A percentile compares a stretch with the other conserved stretches of the same genome.
Conservation (phyloP, 2,888 invertebrate species). For the Leucozona laternaria region DNA sequence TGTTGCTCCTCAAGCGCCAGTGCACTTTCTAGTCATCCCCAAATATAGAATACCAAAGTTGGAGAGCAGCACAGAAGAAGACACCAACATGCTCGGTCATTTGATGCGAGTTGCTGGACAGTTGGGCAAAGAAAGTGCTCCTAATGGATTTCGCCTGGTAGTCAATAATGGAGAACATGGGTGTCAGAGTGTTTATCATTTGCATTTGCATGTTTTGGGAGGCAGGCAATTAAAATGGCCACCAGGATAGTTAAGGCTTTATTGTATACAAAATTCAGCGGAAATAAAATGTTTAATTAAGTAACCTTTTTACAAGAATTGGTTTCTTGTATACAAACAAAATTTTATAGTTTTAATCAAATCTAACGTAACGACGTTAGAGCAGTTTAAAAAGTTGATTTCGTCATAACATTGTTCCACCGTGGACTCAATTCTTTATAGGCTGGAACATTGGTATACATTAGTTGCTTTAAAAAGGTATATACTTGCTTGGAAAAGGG, state of each 20-base stretch:
- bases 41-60: conserved; percentile 89
- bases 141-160: conserved; percentile 89
- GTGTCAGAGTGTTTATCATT: conserved; percentile 92
- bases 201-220: conserved; percentile 93
- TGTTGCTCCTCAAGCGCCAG: conserved; percentile 91
- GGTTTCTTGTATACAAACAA: too few relatives aligned
- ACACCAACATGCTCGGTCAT: conserved; percentile 90
- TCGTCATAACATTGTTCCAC: too few relatives aligned
- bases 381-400: too few relatives aligned
- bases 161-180: conserved; percentile 92
- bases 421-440: too few relatives aligned
- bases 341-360: too few relatives aligned
- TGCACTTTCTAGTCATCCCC: conserved; percentile 93
- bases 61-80: conserved; percentile 85
- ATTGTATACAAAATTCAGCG: neutral
- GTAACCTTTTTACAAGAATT: too few relatives aligned
- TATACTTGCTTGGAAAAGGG: too few relatives aligned
- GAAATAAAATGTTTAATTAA: neutral
- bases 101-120: conserved; percentile 88
- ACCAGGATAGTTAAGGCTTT: conserved; percentile 45
- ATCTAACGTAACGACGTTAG: too few relatives aligned
- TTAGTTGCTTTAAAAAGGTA: too few relatives aligned
- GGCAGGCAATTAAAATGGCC: conserved; percentile 86
- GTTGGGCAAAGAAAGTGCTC: conserved; percentile 86
- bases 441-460: too few relatives aligned